Base-by-base conservation (phyloP, 2,113 vertebrate genomes). In the Cottus gobio region DNA sequence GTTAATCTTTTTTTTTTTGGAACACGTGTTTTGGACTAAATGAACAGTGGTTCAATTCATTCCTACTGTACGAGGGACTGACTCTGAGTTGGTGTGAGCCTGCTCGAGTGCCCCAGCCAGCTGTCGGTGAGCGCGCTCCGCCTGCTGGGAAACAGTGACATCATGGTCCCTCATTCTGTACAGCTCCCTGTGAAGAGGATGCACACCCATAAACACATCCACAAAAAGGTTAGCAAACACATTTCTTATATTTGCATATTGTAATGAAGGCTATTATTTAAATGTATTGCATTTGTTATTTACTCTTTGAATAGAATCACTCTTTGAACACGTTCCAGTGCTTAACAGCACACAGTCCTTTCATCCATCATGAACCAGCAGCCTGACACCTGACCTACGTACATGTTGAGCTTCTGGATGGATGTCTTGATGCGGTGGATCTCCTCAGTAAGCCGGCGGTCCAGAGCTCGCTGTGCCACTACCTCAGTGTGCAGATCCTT, bases 401-500 rank as follows among this genome's bases (percentile, higher is more conserved):
- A 97, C 97, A 71, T 90, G 79, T 93, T 94, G 71, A 98, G 88
- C 64, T 95, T 91, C 69, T 93, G 93, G 71, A 97, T 90, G 65
- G 94, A 93, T 39, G 87, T 92, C 87, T 95, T 96, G 87, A 97
- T 96, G 88, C 75, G 85, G 69, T 93, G 85, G 58, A 97, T 89
- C 75, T 98, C 96, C 80, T 96, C 93, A 4, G 92, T 94, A 77
- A 97, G 95, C 20, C 92, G 93, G 18, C 93, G 94, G 89, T 97
- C 93, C 76, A 97, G 85, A 57, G 96, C 50, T 39, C 72, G 89
- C 90, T 97, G 96, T 3, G 94, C 95, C 85, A 97, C 92, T 31
- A 93, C 85, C 77, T 96, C 96, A 10, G 95, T 94, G 83, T 96
- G 96, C 61, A 99, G 93, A 12, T 93, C 92, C 74, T 93, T 95